phyloP scores from a whole-genome alignment of 2,797 vertebrate genomes.

The Prunella strophiata region DNA sequence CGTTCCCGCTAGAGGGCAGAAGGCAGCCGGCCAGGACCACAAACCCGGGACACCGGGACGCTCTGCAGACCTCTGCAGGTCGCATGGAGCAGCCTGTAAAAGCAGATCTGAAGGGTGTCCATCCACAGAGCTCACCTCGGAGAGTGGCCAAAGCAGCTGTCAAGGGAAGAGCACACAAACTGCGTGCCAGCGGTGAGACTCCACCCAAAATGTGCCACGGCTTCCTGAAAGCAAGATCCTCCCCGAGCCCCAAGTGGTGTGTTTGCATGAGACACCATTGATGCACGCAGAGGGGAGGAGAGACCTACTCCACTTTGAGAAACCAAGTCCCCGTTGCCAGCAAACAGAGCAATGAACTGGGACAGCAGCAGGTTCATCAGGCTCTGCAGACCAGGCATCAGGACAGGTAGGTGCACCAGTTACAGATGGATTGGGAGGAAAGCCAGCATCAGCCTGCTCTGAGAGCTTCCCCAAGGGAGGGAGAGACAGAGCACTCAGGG shows the following conservation, averaged over 20 bases:
- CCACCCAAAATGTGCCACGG: accelerated
- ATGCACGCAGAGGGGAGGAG: neutral
- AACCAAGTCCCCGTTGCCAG: neutral
- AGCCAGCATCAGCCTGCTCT: neutral
- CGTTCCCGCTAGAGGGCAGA: neutral
- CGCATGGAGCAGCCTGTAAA: neutral
- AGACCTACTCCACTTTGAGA: constrained; percentile 37
- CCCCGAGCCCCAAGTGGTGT: neutral
- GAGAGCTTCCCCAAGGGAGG: neutral
- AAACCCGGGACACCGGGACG: accelerated
- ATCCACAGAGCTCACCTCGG: neutral
- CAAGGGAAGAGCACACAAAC: neutral
- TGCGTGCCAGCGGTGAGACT: accelerated
- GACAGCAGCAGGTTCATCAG: neutral
- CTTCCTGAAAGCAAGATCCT: neutral
- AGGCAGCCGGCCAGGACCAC: neutral
- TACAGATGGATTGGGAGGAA: neutral
- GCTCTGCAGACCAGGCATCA: neutral
- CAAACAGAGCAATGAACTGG: constrained; percentile 17
- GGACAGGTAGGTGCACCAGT: neutral
- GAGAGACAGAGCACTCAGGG: neutral
- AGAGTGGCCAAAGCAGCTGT: neutral
- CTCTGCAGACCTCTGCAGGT: neutral
- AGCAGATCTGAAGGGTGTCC: neutral
- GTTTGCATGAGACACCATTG: neutral